Base-by-base conservation (phyloP, 2,797 vertebrate species). In the Alectoris magna region DNA sequence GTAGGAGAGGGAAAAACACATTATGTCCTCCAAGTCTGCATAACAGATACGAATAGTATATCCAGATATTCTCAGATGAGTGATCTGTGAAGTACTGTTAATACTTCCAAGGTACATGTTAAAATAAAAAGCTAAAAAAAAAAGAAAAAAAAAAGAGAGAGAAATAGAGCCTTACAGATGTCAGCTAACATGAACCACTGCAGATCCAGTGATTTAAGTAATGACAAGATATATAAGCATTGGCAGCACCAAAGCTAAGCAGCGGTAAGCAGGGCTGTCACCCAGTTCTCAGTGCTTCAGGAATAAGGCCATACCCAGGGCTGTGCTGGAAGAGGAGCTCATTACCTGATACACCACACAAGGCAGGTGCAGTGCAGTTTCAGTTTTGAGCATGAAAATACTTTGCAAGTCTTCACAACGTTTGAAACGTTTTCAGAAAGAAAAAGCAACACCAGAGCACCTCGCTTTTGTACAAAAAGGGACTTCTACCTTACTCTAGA, bases 381-480 rank as follows among this genome's bases (percentile, higher is more conserved):
- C 72, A 14, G 46, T 94, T 80, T 44, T 38, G 27, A 77, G 66
- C 24, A 85, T 77, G 44, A 71, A 93, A 95, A 53, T 83, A 71
- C 62, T 85, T 26, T 34, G 29, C 88, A 90, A 89, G 44, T 24
- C 74, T 85, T 88, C 72, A 72, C 5, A 16, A 3, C 6, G 56
- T 77, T 34, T 55, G 22, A 74, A 88, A 29, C 2, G 1, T 34
- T 36, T 63, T 43, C 18, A 36, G 17, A 27, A 43, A 63, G 26
- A 72, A 17, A 16, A 64, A 64, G 11, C 39, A 63, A 13, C 36
- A 21, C 60, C 11, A 31, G 19, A 64, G 27, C 62, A 7, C 62
- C 18, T 43, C 3, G 6, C 53, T 91, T 63, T 26, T 71, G 11
- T 34, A 31, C 11, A 8, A 41, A 51, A 84, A 49, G 3, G 1